phyloP scores from a whole-genome alignment of 2,797 vertebrate species.

The Anas bahamensis region DNA sequence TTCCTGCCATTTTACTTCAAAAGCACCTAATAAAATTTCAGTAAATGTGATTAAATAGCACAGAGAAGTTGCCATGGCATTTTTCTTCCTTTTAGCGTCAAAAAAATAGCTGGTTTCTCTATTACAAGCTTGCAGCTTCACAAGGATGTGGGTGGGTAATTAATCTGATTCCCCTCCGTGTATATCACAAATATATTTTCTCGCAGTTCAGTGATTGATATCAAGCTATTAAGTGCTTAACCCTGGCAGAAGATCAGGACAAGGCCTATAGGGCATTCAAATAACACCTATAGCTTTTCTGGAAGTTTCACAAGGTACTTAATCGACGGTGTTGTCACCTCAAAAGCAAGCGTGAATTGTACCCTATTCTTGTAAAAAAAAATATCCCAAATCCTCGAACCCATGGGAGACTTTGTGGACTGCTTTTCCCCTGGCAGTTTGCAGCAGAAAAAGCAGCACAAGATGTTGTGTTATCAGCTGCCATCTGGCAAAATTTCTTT shows the following conservation, averaged over 20 bases:
- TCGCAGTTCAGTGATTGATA: not conserved
- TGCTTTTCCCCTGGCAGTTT: not conserved
- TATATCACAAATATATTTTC: not conserved
- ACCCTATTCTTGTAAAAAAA: not conserved
- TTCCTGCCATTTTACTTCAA: conserved; percentile 54
- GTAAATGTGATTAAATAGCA: conserved; percentile 45
- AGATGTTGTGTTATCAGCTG: conserved; percentile 19
- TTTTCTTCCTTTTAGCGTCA: conserved; percentile 16
- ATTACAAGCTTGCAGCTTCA: not conserved
- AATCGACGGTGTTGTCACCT: not conserved
- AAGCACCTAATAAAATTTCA: conserved; percentile 53
- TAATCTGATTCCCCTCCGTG: conserved; percentile 1
- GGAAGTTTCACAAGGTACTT: not conserved
- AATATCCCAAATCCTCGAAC: not conserved
- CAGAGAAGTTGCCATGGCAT: conserved; percentile 41
- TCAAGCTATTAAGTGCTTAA: not conserved
- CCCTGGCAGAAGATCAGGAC: not conserved
- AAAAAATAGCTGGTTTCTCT: not conserved
- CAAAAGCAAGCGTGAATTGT: not conserved
- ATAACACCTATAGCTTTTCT: not conserved
- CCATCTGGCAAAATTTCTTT: conserved; percentile 59
- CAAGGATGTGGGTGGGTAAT: not conserved
- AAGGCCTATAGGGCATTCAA: not conserved
- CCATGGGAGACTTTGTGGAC: rapidly evolving
- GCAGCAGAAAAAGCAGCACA: conserved; percentile 8